These are phyloP conservation scores for Hemichromis elongatus DNA, from an alignment of 2,113 vertebrate species.

Conservation along the genomic window DNA sequence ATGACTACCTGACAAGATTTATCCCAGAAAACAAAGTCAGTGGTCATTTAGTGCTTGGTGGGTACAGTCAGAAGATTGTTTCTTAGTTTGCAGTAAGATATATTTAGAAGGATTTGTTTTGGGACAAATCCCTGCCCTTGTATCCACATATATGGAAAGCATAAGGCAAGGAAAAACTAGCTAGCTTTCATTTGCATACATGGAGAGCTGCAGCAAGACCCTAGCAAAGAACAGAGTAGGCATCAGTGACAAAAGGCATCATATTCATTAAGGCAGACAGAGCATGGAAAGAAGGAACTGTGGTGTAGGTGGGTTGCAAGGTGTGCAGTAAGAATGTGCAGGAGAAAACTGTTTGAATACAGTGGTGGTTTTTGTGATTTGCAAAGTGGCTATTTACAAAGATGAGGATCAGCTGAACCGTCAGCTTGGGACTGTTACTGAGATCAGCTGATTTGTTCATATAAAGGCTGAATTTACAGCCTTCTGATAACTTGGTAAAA, in stretches of 20 bases:
- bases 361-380: not conserved
- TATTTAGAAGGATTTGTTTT: not conserved
- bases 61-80: not conserved
- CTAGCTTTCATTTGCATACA: not conserved
- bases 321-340: not conserved
- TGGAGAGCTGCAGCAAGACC: not conserved
- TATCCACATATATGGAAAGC: not conserved
- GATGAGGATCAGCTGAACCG: not conserved
- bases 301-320: not conserved
- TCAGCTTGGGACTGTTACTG: not conserved
- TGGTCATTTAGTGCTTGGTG: not conserved
- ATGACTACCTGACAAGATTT: not conserved
- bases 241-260: not conserved
- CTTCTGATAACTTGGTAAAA: fast-evolving
- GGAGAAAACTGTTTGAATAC: not conserved
- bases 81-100: not conserved
- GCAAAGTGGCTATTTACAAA: not conserved
- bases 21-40: not conserved
- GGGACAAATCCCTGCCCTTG: not conserved
- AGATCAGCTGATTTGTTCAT: not conserved
- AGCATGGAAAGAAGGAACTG: not conserved
- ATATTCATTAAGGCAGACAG: fast-evolving
- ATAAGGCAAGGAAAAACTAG: not conserved
- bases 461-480: not conserved
- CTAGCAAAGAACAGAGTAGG: not conserved